Evolutionary conservation across 2,113 vertebrate species (phyloP).

Genomic region (Tringa solitaria): DNA sequence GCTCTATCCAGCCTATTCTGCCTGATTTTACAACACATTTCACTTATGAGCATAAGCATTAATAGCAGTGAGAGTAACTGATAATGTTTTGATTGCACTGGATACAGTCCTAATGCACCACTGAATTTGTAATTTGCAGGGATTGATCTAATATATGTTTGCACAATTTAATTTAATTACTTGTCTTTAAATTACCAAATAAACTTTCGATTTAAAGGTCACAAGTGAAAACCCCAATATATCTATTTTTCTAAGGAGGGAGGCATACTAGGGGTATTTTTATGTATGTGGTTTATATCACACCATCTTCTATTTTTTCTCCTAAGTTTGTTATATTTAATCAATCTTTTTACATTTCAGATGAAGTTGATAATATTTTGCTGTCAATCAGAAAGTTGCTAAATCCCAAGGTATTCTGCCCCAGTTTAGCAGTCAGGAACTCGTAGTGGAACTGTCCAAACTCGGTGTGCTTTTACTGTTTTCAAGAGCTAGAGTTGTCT

Average conservation of each 20-base stretch:
- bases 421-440: background rate
- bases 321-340: background rate
- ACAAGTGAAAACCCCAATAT: background rate
- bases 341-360: background rate
- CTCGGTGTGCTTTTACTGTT: background rate
- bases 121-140: slow-evolving; percentile 64
- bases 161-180: slow-evolving; percentile 70
- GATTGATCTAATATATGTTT: slow-evolving; percentile 62
- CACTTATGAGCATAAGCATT: slow-evolving; percentile 83
- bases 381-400: background rate
- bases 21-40: slow-evolving; percentile 91
- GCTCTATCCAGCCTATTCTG: slow-evolving; percentile 81
- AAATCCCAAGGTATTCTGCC: background rate
- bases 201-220: slow-evolving; percentile 49
- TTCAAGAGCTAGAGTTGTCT: background rate
- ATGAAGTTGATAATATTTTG: background rate
- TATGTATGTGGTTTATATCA: background rate
- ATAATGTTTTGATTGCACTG: slow-evolving; percentile 77
- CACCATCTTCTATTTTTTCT: background rate
- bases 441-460: background rate
- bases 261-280: background rate
- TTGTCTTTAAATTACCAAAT: slow-evolving; percentile 46
- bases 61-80: slow-evolving; percentile 75
- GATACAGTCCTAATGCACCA: slow-evolving; percentile 71
- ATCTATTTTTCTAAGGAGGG: background rate